Evolutionary conservation across 1,140 invertebrate genomes (phyloP), one percentile per base, ranked within the genome.

Genomic region (Ylistrum balloti): DNA sequence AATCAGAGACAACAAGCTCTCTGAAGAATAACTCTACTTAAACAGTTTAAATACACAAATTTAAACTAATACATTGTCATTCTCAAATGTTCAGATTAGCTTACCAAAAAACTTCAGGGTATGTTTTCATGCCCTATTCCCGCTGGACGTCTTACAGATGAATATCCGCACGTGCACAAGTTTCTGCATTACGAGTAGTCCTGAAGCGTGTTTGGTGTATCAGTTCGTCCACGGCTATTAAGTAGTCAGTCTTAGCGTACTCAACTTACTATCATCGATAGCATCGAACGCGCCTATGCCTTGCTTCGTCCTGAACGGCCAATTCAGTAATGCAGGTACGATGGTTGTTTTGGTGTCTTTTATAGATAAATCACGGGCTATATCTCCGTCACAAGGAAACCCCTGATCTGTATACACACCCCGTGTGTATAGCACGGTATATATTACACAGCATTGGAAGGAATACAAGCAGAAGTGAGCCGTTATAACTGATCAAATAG

Each of bases 311-410:
- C 56, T 28, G 56, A 74, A 74, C 5, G 56, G 22, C 56, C 56
- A n/a, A 74, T 28, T 17, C 56, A 28, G 56, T 74, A 74, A 74
- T 74, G 56, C 56, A 74, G 56, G 56, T 74, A 74, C n/a, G 56
- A n/a, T 28, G 0, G 56, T 74, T 74, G 56, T 74, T 74, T 9
- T 1, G 20, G 56, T 74, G 56, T 74, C 56, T 74, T 28, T 74
- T 74, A 74, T 74, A 74, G 56, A 74, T 74, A 74, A 28, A 74
- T 74, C 22, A n/a, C n/a, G 20, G n/a, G 56, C 56, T 74, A n/a
- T n/a, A 74, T 9, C 2, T 22, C 35, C 35, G 35, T 38, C 35
- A 38, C 45, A 56, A 56, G 7, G 45, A 56, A 56, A 56, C n/a
- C 11, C 56, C 9, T 1, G 17, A 74, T 74, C 56, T 74, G 28